These are phyloP conservation scores for Parambassis ranga DNA, from an alignment of 2,797 vertebrate genomes.

Conservation along the genomic window DNA sequence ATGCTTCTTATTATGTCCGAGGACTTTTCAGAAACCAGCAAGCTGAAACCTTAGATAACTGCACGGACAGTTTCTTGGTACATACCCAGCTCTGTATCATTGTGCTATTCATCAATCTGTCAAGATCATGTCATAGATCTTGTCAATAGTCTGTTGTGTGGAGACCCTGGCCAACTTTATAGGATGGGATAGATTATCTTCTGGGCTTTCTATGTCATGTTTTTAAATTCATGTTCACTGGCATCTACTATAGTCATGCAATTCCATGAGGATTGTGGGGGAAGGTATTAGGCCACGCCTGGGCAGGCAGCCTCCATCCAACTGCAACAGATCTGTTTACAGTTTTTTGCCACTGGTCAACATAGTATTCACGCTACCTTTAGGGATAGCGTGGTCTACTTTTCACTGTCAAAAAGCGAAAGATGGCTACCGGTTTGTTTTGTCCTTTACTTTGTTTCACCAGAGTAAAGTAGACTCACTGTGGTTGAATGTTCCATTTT, in stretches of 20 bases:
- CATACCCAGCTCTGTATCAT: no score
- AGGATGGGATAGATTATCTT: no score
- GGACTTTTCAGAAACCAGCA: no score
- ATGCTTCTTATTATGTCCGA: no score
- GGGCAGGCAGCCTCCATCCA: background rate
- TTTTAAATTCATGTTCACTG: background rate
- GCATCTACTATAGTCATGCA: background rate
- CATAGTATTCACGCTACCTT: background rate
- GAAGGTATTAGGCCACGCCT: background rate
- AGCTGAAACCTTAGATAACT: no score
- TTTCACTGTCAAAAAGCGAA: slow-evolving; percentile 30
- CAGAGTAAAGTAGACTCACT: background rate
- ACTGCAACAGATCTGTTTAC: slow-evolving; percentile 7
- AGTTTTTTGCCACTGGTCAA: background rate
- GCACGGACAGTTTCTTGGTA: no score
- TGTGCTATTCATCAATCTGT: no score
- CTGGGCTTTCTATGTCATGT: no score
- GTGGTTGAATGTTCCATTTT: background rate
- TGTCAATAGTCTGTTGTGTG: no score
- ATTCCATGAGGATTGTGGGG: slow-evolving; percentile 1
- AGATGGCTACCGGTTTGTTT: background rate
- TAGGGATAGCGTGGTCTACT: background rate
- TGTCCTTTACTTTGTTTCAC: slow-evolving; percentile 4
- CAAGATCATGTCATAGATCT: no score
- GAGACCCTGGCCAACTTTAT: no score